Percentiles rank a stretch among this genome's conserved stretches.
Conservation (phyloP, 2,113 vertebrate genomes). For the Suricata suricatta region DNA sequence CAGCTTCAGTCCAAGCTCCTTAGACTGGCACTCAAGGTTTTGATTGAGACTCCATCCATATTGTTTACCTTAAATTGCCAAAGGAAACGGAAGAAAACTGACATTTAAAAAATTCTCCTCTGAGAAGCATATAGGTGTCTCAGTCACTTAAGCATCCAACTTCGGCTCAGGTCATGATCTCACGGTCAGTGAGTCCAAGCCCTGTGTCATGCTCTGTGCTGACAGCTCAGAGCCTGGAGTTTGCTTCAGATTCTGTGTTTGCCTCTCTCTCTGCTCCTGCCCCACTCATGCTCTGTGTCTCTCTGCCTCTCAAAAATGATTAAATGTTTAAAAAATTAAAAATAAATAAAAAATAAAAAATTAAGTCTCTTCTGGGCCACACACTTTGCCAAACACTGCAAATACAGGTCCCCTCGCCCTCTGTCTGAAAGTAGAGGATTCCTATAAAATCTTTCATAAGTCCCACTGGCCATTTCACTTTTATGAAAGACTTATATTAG, state of each 20-base stretch:
- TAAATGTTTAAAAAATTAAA: no score
- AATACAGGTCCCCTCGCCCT: not conserved
- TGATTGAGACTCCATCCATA: not conserved
- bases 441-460: not conserved
- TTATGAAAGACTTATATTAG: not conserved
- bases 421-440: not conserved
- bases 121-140: no score
- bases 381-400: not conserved
- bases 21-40: not conserved
- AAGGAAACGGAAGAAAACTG: constrained; percentile 26
- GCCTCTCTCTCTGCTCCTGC: no score
- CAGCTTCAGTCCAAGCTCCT: not conserved
- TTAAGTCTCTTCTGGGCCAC: not conserved
- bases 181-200: no score
- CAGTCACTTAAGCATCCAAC: no score
- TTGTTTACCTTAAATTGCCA: not conserved
- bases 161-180: no score
- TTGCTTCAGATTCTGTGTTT: no score
- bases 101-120: not conserved
- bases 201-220: no score
- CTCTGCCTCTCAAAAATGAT: no score
- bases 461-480: not conserved
- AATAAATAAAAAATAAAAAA: not conserved
- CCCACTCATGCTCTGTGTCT: no score
- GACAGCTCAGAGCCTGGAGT: no score